A percentile compares a stretch with the other conserved stretches of the same genome.
Evolutionary conservation across 2,888 invertebrate species (phyloP).

Genomic region (Brachyopa scutellaris): DNA sequence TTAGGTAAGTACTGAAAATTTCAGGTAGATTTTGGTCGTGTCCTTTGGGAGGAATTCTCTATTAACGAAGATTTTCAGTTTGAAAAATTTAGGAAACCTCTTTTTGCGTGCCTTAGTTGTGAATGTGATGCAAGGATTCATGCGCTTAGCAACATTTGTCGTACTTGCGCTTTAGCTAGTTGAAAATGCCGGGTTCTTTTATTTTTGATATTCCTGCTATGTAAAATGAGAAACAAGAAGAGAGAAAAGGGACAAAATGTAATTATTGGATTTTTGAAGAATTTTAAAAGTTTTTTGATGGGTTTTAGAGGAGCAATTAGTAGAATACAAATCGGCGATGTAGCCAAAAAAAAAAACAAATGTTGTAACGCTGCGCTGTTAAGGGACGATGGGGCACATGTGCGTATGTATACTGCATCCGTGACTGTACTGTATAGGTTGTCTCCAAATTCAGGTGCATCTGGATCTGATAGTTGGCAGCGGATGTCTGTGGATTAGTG

Average conservation of each 20-base stretch:
- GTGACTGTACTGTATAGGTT: too few species aligned
- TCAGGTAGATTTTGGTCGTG: constrained; percentile 25
- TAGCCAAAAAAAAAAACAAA: background rate
- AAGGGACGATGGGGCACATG: too few species aligned
- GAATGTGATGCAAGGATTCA: constrained; percentile 36
- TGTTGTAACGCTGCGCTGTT: background rate
- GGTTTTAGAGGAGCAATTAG: constrained; percentile 5
- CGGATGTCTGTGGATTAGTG: too few species aligned
- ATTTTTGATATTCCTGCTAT: background rate
- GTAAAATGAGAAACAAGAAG: background rate
- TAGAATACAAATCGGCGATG: background rate
- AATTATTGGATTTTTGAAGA: background rate
- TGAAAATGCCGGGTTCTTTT: constrained; percentile 52
- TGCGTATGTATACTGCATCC: too few species aligned
- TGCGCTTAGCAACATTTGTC: constrained; percentile 33
- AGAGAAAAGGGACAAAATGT: background rate
- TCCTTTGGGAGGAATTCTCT: constrained; percentile 5
- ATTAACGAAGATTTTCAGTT: background rate
- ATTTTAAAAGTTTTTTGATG: constrained; percentile 6
- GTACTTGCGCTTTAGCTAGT: constrained; percentile 48
- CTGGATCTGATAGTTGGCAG: too few species aligned
- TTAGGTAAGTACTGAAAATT: too few species aligned
- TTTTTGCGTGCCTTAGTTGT: too few species aligned
- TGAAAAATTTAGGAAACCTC: too few species aligned
- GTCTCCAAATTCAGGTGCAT: background rate